A percentile compares a stretch with the other conserved stretches of the same genome.
phyloP scores from a whole-genome alignment of 2,797 vertebrate species.

The Enteromius thamalakanensis region DNA sequence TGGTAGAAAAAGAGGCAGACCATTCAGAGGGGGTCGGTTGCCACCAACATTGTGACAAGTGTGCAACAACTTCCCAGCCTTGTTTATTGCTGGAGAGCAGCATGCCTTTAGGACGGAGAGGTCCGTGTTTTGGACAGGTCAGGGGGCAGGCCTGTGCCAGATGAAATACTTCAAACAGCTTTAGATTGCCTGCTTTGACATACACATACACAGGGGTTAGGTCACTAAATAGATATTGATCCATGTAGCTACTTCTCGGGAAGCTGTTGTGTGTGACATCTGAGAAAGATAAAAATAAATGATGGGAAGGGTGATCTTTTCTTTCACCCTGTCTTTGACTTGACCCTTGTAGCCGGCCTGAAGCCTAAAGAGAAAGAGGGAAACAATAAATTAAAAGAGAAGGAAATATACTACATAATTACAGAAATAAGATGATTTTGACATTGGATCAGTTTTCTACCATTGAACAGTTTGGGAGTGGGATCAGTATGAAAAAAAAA shows the following conservation, averaged over 20 bases:
- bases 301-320: constrained; percentile 59
- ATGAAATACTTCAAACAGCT: constrained; percentile 75
- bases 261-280: constrained; percentile 60
- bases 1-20: constrained; percentile 47
- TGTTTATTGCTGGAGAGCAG: constrained; percentile 67
- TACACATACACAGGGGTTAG: constrained; percentile 69
- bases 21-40: constrained; percentile 51
- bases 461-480: background rate
- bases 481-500: background rate
- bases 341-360: constrained; percentile 48
- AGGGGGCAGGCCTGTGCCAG: constrained; percentile 66
- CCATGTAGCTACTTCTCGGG: constrained; percentile 62
- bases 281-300: constrained; percentile 67
- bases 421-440: background rate
- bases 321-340: constrained; percentile 53
- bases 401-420: constrained; percentile 10
- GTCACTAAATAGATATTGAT: constrained; percentile 78
- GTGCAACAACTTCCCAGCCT: constrained; percentile 67
- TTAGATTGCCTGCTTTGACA: constrained; percentile 71
- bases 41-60: constrained; percentile 73
- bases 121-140: constrained; percentile 58
- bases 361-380: constrained; percentile 35
- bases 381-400: constrained; percentile 53
- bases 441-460: background rate
- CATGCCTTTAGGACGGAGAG: constrained; percentile 59